A percentile compares a stretch with the other conserved stretches of the same genome.
These are phyloP conservation scores for Aspidoscelis tigris DNA, from an alignment of 2,113 vertebrate species.

Conservation along the genomic window DNA sequence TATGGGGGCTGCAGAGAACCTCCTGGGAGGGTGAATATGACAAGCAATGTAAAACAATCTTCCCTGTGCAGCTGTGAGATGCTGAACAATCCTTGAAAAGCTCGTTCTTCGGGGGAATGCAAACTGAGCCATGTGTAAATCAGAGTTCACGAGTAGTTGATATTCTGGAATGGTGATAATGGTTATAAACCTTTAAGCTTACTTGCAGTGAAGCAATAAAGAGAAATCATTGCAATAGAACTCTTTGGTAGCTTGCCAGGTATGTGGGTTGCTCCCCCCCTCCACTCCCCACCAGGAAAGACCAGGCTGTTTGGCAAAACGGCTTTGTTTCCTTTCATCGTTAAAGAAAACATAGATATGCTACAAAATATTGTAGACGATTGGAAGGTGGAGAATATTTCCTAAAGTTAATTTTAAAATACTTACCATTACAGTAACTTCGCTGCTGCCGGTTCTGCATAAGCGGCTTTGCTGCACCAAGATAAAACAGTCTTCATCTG, in stretches of 20 bases:
- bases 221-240: constrained; percentile 53
- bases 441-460: not conserved
- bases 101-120: not conserved
- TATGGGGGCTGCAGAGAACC: constrained; percentile 12
- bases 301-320: not conserved
- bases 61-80: not conserved
- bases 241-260: constrained; percentile 39
- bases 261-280: constrained; percentile 19
- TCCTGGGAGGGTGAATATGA: not conserved
- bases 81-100: constrained; percentile 35
- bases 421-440: constrained; percentile 40
- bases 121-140: not conserved
- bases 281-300: constrained; percentile 3
- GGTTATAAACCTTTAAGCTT: constrained; percentile 54
- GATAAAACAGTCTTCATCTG: constrained; percentile 27
- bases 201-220: constrained; percentile 57
- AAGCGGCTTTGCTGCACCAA: constrained; percentile 4
- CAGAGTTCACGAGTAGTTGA: constrained; percentile 33
- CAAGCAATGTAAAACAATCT: not conserved
- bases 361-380: constrained; percentile 26
- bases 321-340: not conserved
- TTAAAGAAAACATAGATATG: constrained; percentile 35
- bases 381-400: not conserved
- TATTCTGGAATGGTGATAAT: constrained; percentile 21
- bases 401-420: constrained; percentile 31